phyloP scores from a whole-genome alignment of 2,797 vertebrate genomes.

The Cheracebus regulus region DNA sequence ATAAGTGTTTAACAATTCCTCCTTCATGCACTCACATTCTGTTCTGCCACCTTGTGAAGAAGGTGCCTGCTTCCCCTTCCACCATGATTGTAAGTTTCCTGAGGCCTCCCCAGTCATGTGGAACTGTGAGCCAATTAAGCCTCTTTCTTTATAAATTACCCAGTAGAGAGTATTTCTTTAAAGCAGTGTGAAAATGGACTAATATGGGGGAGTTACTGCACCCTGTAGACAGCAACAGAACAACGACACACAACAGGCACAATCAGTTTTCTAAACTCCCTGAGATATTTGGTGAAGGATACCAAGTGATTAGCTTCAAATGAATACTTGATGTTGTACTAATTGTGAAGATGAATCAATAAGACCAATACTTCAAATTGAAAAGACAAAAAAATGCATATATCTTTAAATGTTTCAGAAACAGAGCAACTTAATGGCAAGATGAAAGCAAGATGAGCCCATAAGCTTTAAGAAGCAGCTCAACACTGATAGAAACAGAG shows the following conservation, averaged over 20 bases:
- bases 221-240: not conserved
- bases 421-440: not conserved
- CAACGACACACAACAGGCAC: not conserved
- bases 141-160: not conserved
- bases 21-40: not conserved
- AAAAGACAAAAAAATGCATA: not conserved
- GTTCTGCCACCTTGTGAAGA: not conserved
- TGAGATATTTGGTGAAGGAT: not conserved
- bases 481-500: not conserved
- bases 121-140: not conserved
- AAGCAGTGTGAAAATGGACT: not conserved
- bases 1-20: not conserved
- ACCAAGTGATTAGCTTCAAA: not conserved
- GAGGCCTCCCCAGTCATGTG: not conserved
- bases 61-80: not conserved
- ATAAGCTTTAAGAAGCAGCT: not conserved
- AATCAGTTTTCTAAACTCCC: not conserved
- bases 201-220: not conserved
- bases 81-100: not conserved
- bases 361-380: not conserved
- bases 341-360: not conserved
- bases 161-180: not conserved
- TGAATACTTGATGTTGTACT: not conserved
- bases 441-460: constrained; percentile 14
- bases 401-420: constrained; percentile 9